Conservation (phyloP, 2,797 vertebrate genomes). For the Danio aesculapii region DNA sequence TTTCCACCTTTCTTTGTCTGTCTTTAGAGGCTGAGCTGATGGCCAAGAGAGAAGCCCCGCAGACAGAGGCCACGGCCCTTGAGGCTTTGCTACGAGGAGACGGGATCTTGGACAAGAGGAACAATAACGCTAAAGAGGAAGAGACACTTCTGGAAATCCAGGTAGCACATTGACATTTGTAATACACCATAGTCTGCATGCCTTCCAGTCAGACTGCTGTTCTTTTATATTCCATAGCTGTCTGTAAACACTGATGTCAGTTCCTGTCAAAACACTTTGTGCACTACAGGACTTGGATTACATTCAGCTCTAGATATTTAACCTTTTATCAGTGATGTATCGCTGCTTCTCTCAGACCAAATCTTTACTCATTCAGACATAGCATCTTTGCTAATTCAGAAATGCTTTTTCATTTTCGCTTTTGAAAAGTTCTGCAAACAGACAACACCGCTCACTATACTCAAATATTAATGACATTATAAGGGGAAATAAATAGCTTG, state of each 20-base stretch:
- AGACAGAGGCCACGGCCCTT: conserved; percentile 91
- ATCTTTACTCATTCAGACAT: background rate
- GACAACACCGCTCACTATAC: too few relatives aligned
- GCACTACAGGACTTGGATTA: background rate
- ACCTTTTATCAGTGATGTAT: background rate
- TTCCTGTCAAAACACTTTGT: background rate
- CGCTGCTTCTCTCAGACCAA: background rate
- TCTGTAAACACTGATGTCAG: background rate
- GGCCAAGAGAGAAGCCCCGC: conserved; percentile 87
- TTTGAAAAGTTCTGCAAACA: too few relatives aligned
- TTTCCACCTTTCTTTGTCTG: conserved; percentile 1
- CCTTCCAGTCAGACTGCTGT: background rate
- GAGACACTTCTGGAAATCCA: conserved; percentile 95
- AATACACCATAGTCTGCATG: background rate
- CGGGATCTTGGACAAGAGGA: conserved; percentile 88
- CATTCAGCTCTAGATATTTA: background rate
- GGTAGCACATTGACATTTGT: conserved; percentile 71
- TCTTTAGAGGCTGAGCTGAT: conserved; percentile 91
- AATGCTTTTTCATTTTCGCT: too few relatives aligned
- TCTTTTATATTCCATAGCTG: background rate
- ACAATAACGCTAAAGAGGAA: conserved; percentile 87
- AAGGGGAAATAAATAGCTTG: too few relatives aligned
- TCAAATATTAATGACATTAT: too few relatives aligned
- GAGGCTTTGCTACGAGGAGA: conserved; percentile 93
- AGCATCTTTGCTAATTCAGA: too few relatives aligned